A percentile compares a stretch with the other conserved stretches of the same genome.
Conservation (phyloP, 1,140 invertebrate genomes). For the Drosophila pallidifrons region DNA sequence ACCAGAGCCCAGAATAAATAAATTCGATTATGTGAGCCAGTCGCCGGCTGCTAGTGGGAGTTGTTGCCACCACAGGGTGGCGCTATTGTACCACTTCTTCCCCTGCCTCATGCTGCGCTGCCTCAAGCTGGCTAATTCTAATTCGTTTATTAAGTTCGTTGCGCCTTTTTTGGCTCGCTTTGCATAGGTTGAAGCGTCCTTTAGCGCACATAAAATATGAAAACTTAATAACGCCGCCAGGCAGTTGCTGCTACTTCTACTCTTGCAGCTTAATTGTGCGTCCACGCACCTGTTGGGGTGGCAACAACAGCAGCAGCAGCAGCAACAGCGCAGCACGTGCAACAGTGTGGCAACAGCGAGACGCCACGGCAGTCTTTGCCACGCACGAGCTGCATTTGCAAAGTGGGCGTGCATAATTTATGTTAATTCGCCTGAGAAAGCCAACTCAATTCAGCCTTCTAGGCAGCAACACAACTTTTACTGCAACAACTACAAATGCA, state of each 20-base stretch:
- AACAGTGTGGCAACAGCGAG: constrained; percentile 17
- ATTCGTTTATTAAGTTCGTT: constrained; percentile 70
- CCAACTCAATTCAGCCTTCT: constrained; percentile 23
- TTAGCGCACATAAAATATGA: constrained; percentile 63
- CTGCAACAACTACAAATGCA: constrained; percentile 24
- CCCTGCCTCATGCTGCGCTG: neutral
- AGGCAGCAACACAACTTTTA: constrained; percentile 31
- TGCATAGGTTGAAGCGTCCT: constrained; percentile 67
- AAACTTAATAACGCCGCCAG: constrained; percentile 67
- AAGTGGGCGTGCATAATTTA: constrained; percentile 83
- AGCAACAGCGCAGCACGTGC: constrained; percentile 49
- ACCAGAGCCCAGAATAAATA: constrained; percentile 62
- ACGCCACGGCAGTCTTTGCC: constrained; percentile 29
- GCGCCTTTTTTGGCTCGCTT: constrained; percentile 51
- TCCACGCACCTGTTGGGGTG: constrained; percentile 62
- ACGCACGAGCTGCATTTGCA: constrained; percentile 79
- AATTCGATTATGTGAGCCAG: constrained; percentile 75
- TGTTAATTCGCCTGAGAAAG: constrained; percentile 76
- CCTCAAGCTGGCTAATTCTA: constrained; percentile 74
- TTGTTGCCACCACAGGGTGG: constrained; percentile 54
- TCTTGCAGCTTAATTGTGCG: constrained; percentile 71
- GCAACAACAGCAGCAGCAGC: constrained; percentile 5
- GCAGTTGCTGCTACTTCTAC: constrained; percentile 24
- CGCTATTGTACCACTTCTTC: constrained; percentile 25
- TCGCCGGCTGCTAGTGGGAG: constrained; percentile 39